Evolutionary conservation across 1,140 invertebrate genomes (phyloP), one percentile per base, ranked within the genome.

Genomic region (Drosophila suzukii): DNA sequence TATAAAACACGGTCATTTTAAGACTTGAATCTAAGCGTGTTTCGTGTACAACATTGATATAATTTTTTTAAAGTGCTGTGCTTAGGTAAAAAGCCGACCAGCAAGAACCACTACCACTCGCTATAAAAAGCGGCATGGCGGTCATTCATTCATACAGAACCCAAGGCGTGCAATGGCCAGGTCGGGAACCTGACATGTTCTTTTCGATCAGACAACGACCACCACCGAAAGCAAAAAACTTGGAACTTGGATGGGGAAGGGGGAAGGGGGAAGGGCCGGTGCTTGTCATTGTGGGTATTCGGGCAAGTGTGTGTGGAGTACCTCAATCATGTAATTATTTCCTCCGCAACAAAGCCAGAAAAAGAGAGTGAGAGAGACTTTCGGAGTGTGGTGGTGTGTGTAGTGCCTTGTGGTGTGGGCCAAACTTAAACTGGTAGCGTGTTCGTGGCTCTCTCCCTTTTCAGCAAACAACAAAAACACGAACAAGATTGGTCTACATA

Each of bases 251-350:
- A n/a, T n/a, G n/a, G n/a, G n/a, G n/a, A n/a, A n/a, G n/a, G n/a
- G n/a, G n/a, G n/a, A n/a, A n/a, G n/a, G n/a, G 20, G 20, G 20
- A 20, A 20, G 20, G 20, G 20, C 20, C 34, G 38, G 34, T 39
- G 63, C 56, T 58, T 81, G 80, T 78, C 57, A 71, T 70, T 71
- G 81, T 85, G 68, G 68, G 58, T 62, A 61, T 77, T 70, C 56
- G 46, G 41, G 50, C 47, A 43, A 63, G 47, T 79, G 44, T 54
- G 41, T 50, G 76, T 83, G 65, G 70, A 73, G 82, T 91, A 79
- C 85, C 82, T 91, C 90, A 86, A 91, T 91, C 90, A 91, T 91
- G 82, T 91, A 91, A 91, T 91, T 91, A 91, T 91, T 91, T 91
- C 90, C 90, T 90, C 82, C 65, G 81, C 84, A 83, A 77, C 56